These are phyloP conservation scores for Mactra quadrangularis DNA, from an alignment of 1,140 invertebrate species.

Conservation along the genomic window DNA sequence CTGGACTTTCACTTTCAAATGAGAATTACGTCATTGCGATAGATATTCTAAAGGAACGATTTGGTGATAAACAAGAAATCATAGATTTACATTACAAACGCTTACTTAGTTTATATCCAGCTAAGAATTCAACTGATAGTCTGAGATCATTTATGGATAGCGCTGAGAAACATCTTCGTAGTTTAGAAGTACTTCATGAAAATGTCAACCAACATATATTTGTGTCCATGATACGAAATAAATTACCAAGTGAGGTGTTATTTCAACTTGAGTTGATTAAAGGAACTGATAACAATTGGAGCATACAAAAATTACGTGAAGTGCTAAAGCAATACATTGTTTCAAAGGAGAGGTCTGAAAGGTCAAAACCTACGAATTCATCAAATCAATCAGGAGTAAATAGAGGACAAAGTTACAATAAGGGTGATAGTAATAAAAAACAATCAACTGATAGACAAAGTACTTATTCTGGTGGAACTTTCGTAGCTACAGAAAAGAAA, in stretches of 20 bases:
- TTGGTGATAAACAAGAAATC: constrained; percentile 3
- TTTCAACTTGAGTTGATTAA: background rate
- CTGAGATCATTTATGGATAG: background rate
- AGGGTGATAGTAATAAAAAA: no score
- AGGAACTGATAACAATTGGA: background rate
- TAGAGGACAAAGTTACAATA: no score
- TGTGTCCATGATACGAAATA: background rate
- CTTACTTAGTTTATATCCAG: background rate
- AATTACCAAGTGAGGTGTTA: background rate
- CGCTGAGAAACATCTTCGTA: constrained; percentile 12
- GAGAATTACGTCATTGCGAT: background rate
- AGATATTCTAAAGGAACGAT: background rate
- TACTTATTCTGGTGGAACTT: no score
- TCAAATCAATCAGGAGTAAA: background rate
- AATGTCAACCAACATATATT: background rate
- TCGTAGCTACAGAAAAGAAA: no score
- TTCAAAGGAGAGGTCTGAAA: constrained; percentile 6
- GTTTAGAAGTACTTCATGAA: constrained; percentile 5
- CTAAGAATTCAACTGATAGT: background rate
- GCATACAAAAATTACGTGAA: background rate
- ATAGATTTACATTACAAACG: constrained; percentile 6
- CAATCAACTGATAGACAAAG: no score
- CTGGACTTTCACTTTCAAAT: background rate
- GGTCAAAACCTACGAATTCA: background rate
- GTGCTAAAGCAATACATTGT: background rate